A percentile compares a stretch with the other conserved stretches of the same genome.
phyloP scores from a whole-genome alignment of 35 echinoderm and acorn worm genomes.

The Stichopus chloronotus region DNA sequence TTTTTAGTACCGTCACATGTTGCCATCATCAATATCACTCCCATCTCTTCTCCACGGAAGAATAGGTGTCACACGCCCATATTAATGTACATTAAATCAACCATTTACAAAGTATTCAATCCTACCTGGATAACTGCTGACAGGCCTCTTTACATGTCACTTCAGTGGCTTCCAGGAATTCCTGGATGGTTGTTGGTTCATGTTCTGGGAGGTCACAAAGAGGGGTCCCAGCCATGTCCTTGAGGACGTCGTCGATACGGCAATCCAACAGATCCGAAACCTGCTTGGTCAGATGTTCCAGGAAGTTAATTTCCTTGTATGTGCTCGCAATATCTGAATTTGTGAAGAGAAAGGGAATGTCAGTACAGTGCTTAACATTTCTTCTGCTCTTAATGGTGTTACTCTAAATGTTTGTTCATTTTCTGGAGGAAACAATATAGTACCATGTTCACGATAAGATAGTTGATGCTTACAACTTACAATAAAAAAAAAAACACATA shows the following conservation, averaged over 20 bases:
- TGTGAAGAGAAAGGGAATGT: not conserved
- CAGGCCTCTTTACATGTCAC: slow-evolving; percentile 80
- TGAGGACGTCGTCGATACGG: slow-evolving; percentile 90
- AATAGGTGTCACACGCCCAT: too few species aligned
- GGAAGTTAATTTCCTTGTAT: slow-evolving; percentile 84
- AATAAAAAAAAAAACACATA: too few species aligned
- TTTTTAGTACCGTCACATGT: too few species aligned
- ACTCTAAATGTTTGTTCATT: too few species aligned
- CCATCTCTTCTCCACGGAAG: too few species aligned
- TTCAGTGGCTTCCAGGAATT: slow-evolving; percentile 79
- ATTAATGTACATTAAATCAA: too few species aligned
- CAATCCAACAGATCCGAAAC: slow-evolving; percentile 90
- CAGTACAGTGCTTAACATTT: not conserved
- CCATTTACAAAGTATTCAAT: not conserved
- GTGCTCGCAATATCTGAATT: slow-evolving; percentile 78
- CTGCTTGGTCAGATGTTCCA: slow-evolving; percentile 91
- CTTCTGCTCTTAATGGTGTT: not conserved
- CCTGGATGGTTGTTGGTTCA: slow-evolving; percentile 80
- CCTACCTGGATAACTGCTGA: slow-evolving; percentile 81
- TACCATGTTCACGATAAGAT: too few species aligned
- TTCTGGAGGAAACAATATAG: too few species aligned
- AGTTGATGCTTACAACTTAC: too few species aligned
- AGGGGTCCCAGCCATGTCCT: slow-evolving; percentile 87
- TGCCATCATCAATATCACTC: too few species aligned
- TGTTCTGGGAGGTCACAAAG: slow-evolving; percentile 88